Evolutionary conservation across 2,888 invertebrate species (phyloP), one percentile per base, ranked within the genome.

Genomic region (Spisula solida): DNA sequence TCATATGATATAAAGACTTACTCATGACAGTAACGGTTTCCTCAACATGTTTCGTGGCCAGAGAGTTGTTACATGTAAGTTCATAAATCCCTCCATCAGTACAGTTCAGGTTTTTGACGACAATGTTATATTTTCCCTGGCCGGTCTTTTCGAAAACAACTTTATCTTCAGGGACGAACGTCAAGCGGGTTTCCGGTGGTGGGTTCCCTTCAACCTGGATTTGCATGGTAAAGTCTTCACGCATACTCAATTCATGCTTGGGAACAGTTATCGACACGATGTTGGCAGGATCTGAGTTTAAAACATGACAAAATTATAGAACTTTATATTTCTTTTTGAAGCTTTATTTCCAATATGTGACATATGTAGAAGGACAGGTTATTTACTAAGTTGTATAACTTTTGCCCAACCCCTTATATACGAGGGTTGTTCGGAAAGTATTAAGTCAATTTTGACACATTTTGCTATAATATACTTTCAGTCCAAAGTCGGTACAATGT

Each of bases 131-230:
- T 4, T 16, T 75, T 31, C 83, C 83, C 8, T 0, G 5, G 18
- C 31, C 29, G n/a, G 25, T 25, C 25, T 29, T 47, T 12, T 70
- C 18, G 20, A 83, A 83, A n/a, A 31, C 48, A 51, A 47, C 48
- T n/a, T 31, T 70, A 16, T 31, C 51, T 70, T 83, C 83, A 31
- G 48, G 47, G 8, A 75, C 25, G 10, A 75, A 83, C 60, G 47
- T 87, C n/a, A 82, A 56, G 18, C 47, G 51, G 10, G 82, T 82
- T 14, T 55, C 55, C 41, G 87, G 87, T 18, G 18, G 25, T 0
- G 87, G 87, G 18, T 79, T 79, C 8, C 87, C 87, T n/a, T 78
- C 79, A 8, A 87, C 55, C n/a, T 80, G 25, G 16, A 82, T 34
- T 78, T 29, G 20, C 41, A 87, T 82, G 12, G 16, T 2, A 78